Base-by-base conservation (phyloP, 1,140 invertebrate genomes). In the Polypedilum vanderplanki region DNA sequence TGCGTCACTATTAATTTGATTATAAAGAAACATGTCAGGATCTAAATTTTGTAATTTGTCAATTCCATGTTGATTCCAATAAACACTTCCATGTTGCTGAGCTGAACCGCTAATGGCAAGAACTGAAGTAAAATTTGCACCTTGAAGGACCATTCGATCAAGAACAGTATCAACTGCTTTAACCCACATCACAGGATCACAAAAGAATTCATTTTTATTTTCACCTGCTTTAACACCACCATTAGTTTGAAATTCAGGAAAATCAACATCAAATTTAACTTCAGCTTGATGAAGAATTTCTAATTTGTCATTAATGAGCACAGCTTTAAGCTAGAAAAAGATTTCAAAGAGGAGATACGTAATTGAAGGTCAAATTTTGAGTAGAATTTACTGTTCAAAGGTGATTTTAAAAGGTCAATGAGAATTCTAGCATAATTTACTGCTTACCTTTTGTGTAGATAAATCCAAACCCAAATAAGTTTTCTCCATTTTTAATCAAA, bases 11-110 rank as follows among this genome's bases (percentile, higher is more conserved):
- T 80, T 80, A 12, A 98, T 84, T 83, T 98, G 94, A 73, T 92
- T 88, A 83, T 96, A 90, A 17, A 98, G 81, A 81, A 93, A 94
- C 79, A 91, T 88, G 9, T 87, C 85, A 0, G 93, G 84, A 77
- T 93, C 86, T 18, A 97, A 84, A 73, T 83, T 87, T 75, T 83
- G 79, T 1, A 98, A 83, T 0, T 86, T 85, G 17, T 86, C 78
- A 75, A 87, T 85, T 15, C 92, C 89, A 40, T 91, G 91, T 77
- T 87, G 90, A 73, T 89, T 87, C 96, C 97, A 98, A 84, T 94
- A 98, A 5, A 98, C 91, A 75, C 95, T 96, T 0, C 96, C 96
- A 84, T 98, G 96, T 93, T 98, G 97, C 92, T 97, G 96, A 1
- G 90, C 96, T 75, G 91, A 90, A 5, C 96, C 96, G 24, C 93